Evolutionary conservation across 2,797 vertebrate species (phyloP).

Genomic region (Agapornis canus): DNA sequence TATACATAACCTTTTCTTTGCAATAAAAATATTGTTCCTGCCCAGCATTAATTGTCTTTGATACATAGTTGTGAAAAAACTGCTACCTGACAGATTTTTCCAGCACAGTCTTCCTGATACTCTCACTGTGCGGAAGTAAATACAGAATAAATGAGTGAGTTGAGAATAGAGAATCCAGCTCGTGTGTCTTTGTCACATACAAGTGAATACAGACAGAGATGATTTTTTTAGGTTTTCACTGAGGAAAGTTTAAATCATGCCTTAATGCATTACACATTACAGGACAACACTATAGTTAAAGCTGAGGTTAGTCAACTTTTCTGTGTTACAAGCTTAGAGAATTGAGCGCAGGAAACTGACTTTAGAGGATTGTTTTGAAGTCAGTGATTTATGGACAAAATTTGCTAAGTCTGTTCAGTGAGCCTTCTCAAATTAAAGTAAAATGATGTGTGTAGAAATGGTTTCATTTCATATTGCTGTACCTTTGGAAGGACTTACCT

Average conservation of each 20-base stretch:
- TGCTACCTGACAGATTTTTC: not conserved
- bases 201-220: not conserved
- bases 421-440: constrained; percentile 7
- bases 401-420: not conserved
- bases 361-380: not conserved
- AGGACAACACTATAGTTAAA: not conserved
- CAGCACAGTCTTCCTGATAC: not conserved
- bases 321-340: not conserved
- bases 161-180: not conserved
- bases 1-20: not conserved
- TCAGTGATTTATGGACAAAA: not conserved
- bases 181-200: not conserved
- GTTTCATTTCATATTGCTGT: not conserved
- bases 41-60: not conserved
- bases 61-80: not conserved
- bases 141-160: not conserved
- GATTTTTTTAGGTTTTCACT: not conserved
- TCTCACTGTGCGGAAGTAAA: not conserved
- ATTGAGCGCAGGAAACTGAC: not conserved
- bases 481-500: not conserved
- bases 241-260: not conserved
- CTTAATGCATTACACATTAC: not conserved
- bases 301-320: not conserved
- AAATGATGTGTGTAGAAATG: not conserved
- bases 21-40: not conserved